Evolutionary conservation across 2,797 vertebrate genomes (phyloP), one percentile per base, ranked within the genome.

Genomic region (Pseudotriccus pelzelni): DNA sequence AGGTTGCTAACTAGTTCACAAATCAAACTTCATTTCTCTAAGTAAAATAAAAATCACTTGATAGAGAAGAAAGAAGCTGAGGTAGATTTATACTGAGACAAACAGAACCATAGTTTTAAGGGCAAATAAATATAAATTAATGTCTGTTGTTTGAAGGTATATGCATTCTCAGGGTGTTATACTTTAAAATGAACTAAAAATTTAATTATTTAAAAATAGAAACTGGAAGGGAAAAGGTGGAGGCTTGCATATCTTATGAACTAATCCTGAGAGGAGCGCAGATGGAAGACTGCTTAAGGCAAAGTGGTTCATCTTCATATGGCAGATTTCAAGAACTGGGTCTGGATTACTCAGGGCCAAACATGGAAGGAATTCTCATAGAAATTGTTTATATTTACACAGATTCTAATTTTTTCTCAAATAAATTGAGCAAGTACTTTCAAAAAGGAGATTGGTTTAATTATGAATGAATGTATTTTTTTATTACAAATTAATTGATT

Each of bases 171-270:
- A 43, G 43, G 84, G 52, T 52, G 36, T 43, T 87, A 62, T 34
- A 94, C 37, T 93, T 94, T 76, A 52, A 92, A 94, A 82, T 73
- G 30, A 88, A 93, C 49, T 56, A 76, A 90, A 53, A 64, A 84
- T 81, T 93, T 87, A 70, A 55, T 91, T 85, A 88, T 79, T 94
- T 88, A 85, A 90, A 90, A 91, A 82, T 78, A 93, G 70, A 34
- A 94, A 34, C 67, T 86, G 58, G 43, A 93, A 91, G 44, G 16
- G 37, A 95, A 93, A 91, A 93, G 85, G 78, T 93, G 77, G 63
- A 82, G 74, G 47, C 44, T 91, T 93, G 44, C 81, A 94, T 77
- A 92, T 90, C 52, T 90, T 87, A 78, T 44, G 36, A 93, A 78
- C 19, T 89, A 86, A 88, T 91, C 73, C 83, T 91, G 41, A 43